phyloP scores from a whole-genome alignment of 2,888 invertebrate species.

The Unio pictorum region DNA sequence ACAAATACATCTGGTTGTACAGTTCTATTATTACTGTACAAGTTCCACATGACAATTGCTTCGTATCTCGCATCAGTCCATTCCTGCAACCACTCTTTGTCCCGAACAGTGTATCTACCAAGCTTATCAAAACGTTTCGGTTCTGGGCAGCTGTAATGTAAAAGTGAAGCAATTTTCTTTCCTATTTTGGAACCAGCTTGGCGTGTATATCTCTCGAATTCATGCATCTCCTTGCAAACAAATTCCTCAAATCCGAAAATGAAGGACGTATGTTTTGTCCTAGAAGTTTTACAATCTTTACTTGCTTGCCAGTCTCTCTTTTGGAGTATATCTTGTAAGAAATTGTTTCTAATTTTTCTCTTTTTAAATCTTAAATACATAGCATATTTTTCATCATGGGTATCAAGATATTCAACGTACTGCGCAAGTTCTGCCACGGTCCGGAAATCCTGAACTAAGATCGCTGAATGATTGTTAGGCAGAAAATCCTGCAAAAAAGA shows the following conservation, averaged over 20 bases:
- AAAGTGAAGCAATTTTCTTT: constrained; percentile 28
- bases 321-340: constrained; percentile 38
- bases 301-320: constrained; percentile 47
- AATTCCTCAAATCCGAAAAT: constrained; percentile 63
- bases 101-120: constrained; percentile 37
- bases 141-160: constrained; percentile 74
- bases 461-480: constrained; percentile 57
- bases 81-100: constrained; percentile 20
- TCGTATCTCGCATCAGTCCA: constrained; percentile 33
- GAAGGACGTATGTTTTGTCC: constrained; percentile 11
- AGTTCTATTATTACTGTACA: constrained; percentile 11
- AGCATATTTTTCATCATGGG: constrained; percentile 56
- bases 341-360: constrained; percentile 47
- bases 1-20: constrained; percentile 15
- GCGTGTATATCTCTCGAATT: constrained; percentile 43
- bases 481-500: constrained; percentile 51
- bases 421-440: constrained; percentile 55
- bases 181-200: constrained; percentile 12
- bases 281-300: constrained; percentile 1
- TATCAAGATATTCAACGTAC: constrained; percentile 52
- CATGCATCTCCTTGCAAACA: constrained; percentile 54
- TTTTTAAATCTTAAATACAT: constrained; percentile 52
- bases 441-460: constrained; percentile 60
- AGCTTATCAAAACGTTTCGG: constrained; percentile 65
- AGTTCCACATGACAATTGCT: constrained; percentile 17